Evolutionary conservation across 2,888 invertebrate species (phyloP).

Genomic region (Trilocha varians): DNA sequence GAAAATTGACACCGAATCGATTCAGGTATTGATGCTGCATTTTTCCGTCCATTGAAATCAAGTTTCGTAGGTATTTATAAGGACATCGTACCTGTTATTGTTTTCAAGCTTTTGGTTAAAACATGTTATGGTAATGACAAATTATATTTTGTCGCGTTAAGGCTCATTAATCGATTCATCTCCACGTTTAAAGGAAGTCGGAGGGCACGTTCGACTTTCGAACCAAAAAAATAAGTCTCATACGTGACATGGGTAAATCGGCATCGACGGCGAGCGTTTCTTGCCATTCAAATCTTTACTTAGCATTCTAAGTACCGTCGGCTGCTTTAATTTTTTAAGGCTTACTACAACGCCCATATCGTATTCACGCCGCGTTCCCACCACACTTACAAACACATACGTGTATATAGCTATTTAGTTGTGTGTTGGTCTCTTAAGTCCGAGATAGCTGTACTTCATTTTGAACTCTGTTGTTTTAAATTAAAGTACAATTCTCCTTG

Average conservation of each 20-base stretch:
- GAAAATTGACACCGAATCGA: conserved; percentile 31
- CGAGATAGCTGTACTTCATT: conserved; percentile 14
- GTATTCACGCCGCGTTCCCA: conserved; percentile 62
- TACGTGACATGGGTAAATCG: conserved; percentile 51
- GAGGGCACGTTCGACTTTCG: conserved; percentile 42
- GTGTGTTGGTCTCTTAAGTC: conserved; percentile 22
- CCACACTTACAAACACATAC: conserved; percentile 35
- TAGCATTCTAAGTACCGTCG: conserved; percentile 57
- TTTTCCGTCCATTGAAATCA: conserved; percentile 50
- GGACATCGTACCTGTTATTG: no score
- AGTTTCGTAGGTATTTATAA: no score
- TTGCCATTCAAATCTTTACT: conserved; percentile 57
- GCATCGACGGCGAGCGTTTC: conserved; percentile 42
- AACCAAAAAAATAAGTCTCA: conserved; percentile 40
- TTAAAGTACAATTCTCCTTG: conserved; percentile 36
- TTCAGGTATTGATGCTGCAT: conserved; percentile 44
- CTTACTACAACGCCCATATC: conserved; percentile 50
- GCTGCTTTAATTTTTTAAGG: conserved; percentile 61
- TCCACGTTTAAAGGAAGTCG: conserved; percentile 35
- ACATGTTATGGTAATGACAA: neutral
- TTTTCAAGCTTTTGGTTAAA: conserved; percentile 3
- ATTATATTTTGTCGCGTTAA: conserved; percentile 11
- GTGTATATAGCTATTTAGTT: conserved; percentile 57
- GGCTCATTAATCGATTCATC: conserved; percentile 45
- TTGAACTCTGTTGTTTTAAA: conserved; percentile 21